Conservation (phyloP, 2,113 vertebrate species). For the Meles meles region DNA sequence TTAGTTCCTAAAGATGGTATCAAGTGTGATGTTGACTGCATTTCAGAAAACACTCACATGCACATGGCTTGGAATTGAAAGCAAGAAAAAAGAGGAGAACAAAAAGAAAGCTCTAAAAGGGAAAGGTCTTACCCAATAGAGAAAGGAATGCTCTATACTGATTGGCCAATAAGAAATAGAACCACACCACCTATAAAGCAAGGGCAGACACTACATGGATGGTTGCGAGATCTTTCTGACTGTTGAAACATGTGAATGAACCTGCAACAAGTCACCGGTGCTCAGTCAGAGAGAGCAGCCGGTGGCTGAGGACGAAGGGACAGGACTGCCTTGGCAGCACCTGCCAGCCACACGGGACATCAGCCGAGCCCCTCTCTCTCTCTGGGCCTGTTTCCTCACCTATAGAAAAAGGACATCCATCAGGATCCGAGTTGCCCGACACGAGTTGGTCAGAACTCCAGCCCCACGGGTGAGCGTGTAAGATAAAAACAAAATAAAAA, state of each 20-base stretch:
- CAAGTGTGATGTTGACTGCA: background rate
- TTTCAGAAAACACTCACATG: background rate
- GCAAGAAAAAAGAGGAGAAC: background rate
- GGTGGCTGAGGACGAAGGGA: rapidly evolving
- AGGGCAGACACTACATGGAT: background rate
- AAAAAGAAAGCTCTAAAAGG: background rate
- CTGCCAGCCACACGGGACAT: background rate
- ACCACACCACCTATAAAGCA: background rate
- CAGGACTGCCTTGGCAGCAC: background rate
- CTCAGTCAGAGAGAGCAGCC: background rate
- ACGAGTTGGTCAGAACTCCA: background rate
- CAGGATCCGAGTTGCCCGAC: background rate
- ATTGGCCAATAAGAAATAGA: background rate
- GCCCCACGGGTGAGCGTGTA: background rate
- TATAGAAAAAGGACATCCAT: background rate
- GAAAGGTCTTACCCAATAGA: background rate
- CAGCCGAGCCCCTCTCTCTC: background rate
- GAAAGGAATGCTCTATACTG: background rate
- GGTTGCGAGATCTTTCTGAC: background rate
- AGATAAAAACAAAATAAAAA: background rate
- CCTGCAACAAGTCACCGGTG: background rate
- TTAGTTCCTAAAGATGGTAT: constrained; percentile 23
- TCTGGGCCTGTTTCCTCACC: background rate
- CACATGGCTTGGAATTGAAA: background rate
- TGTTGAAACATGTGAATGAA: background rate